Conservation (phyloP, 2,888 invertebrate species). For the Ormyrus rosae region DNA sequence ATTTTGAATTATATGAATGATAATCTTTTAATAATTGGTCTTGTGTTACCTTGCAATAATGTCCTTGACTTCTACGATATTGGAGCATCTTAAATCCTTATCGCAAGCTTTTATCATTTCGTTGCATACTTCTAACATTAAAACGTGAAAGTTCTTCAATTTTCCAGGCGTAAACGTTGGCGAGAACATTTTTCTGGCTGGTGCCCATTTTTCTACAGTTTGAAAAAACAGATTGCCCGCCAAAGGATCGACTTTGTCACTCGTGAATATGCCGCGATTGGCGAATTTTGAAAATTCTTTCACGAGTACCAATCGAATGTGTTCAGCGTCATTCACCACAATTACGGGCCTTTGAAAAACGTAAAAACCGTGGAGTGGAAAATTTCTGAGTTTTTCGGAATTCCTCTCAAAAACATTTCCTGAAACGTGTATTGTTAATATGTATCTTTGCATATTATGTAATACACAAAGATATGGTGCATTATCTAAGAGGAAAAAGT, state of each 20-base stretch:
- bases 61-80: constrained; percentile 15
- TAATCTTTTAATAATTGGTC: neutral
- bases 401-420: neutral
- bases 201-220: constrained; percentile 80
- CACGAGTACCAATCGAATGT: constrained; percentile 79
- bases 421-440: neutral
- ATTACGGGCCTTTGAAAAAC: constrained; percentile 81
- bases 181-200: constrained; percentile 80
- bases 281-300: constrained; percentile 82
- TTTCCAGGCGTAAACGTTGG: constrained; percentile 83
- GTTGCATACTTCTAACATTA: constrained; percentile 79
- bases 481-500: no score
- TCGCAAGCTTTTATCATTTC: constrained; percentile 62
- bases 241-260: constrained; percentile 74
- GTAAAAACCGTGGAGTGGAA: constrained; percentile 79
- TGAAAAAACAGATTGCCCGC: constrained; percentile 80
- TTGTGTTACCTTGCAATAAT: constrained; percentile 2
- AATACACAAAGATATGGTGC: no score
- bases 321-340: constrained; percentile 80
- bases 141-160: constrained; percentile 81
- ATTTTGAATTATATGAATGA: no score
- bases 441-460: no score
- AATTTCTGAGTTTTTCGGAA: constrained; percentile 12
- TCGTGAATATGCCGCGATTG: constrained; percentile 81
- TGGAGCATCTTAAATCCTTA: neutral